Base-by-base conservation (phyloP, 2,797 vertebrate genomes). In the Hyperoplus immaculatus region DNA sequence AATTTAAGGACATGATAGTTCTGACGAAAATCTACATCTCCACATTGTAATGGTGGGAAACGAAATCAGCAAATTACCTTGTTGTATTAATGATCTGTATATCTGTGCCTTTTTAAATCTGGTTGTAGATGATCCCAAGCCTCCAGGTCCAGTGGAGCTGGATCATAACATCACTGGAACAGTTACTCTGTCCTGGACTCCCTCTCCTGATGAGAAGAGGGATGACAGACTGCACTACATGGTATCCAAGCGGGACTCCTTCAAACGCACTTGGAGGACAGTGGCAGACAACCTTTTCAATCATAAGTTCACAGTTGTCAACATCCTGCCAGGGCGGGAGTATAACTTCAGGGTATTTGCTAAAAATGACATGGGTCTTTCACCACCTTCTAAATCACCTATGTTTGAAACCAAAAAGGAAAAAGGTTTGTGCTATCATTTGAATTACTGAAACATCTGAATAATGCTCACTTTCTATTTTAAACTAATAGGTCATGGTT, bases 341-440 rank as follows among this genome's bases (percentile, higher is more conserved):
- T 98, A 99, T 89, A 78, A 93, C 89, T 99, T 99, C 87, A 95
- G 96, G 14, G 96, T 98, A 10, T 94, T 97, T 82, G 97, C 98
- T 57, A 97, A 96, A 90, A 99, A 97, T 15, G 94, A 93, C 80
- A 89, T 97, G 87, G 96, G 97, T 49, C 55, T 89, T 71, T 99
- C 97, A 43, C 65, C 84, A 6, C 96, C 97, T 0, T 95, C 96
- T 3, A 94, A 95, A 58, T 95, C 96, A 8, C 92, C 96, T 2
- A 83, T 90, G 5, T 99, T 97, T 96, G 90, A 68, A 82, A 91
- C 91, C 68, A 68, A 53, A 53, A 96, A 93, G 75, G 85, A 89
- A 81, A 96, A 91, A 87, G 96, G 98, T 98, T 81, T 77, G 89
- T 89, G 57, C 14, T 8, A 18, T 42, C 8, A 49, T 7, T 65